Base-by-base conservation (phyloP, 2,888 invertebrate genomes). In the Phyllotreta cruciferae region DNA sequence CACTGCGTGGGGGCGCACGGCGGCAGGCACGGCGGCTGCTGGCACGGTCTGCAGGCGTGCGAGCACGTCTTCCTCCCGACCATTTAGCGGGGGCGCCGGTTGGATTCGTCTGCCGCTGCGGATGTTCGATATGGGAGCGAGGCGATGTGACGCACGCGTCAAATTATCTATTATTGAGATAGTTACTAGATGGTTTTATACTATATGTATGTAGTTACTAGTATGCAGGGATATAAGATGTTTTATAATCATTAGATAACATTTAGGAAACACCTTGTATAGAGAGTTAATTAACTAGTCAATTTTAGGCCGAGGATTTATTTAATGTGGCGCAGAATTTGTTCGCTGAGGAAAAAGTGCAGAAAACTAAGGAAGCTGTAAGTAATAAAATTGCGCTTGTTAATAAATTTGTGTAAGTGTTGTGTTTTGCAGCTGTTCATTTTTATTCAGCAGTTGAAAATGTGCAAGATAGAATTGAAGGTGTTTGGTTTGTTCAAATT, bases 351-450 rank as follows among this genome's bases (percentile, higher is more conserved):
- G 52, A 52, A 52, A 52, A 5, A 37, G 52, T 52, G 3, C n/a
- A n/a, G 8, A 52, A 52, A 52, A 52, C 52, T 52, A 52, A 52
- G 34, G 34, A 37, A 1, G 52, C 52, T 34, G 52, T 52, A 52
- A 52, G 52, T 52, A 38, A 24, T 24, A 24, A 24, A n/a, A n/a
- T n/a, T 44, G 45, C 1, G 14, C 44, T 6, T 44, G 14, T 44
- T 4, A 24, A 47, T 47, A 47, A 47, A 45, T 45, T 11, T 47
- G 1, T 47, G 6, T 24, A 14, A 13, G 47, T 47, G 14, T n/a
- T 24, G 6, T 24, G 6, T 47, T 50, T 50, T 50, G 11, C 37
- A 50, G 50, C 37, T 50, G 24, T 36, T 50, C 6, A 35, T n/a
- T 50, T 36, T 50, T 10, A 34, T 50, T 9, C 35, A 13, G 37